A percentile compares a stretch with the other conserved stretches of the same genome.
phyloP scores from a whole-genome alignment of 2,113 vertebrate species.

The Gobiocypris rarus region DNA sequence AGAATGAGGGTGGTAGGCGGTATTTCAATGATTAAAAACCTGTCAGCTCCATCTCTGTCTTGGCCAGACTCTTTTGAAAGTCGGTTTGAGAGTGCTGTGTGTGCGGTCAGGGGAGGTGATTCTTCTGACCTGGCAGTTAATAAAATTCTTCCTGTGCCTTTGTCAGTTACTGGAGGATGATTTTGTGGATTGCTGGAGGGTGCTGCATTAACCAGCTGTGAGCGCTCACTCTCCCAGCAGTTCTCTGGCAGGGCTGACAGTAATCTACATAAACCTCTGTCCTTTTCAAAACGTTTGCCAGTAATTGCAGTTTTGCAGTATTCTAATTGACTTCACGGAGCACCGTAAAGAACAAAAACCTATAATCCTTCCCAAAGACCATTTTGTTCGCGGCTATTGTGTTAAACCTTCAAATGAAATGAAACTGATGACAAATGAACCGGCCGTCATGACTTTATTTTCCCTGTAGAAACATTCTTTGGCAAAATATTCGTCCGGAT shows the following conservation, averaged over 20 bases:
- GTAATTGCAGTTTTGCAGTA: constrained; percentile 22
- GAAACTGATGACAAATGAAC: constrained; percentile 43
- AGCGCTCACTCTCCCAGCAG: constrained; percentile 57
- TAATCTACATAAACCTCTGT: constrained; percentile 62
- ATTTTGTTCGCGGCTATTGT: constrained; percentile 35
- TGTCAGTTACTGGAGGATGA: constrained; percentile 71
- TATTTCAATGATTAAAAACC: constrained; percentile 55
- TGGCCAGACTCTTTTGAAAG: constrained; percentile 41
- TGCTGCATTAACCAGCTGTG: constrained; percentile 53
- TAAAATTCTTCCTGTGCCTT: constrained; percentile 75
- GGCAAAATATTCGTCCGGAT: constrained; percentile 51
- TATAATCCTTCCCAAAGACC: constrained; percentile 13
- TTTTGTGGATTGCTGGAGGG: constrained; percentile 61
- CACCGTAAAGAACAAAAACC: constrained; percentile 38
- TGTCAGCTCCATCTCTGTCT: constrained; percentile 52
- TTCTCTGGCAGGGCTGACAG: constrained; percentile 61
- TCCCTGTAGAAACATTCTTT: constrained; percentile 54
- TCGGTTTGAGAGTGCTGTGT: constrained; percentile 46
- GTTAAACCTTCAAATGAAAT: constrained; percentile 53
- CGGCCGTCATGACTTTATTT: constrained; percentile 51
- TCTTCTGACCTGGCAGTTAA: constrained; percentile 71
- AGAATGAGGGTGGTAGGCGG: constrained; percentile 35
- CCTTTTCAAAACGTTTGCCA: constrained; percentile 57
- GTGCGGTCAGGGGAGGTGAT: constrained; percentile 57
- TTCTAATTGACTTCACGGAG: constrained; percentile 46